A percentile compares a stretch with the other conserved stretches of the same genome.
These are phyloP conservation scores for Prinia subflava DNA, from an alignment of 2,113 vertebrate species.

Conservation along the genomic window DNA sequence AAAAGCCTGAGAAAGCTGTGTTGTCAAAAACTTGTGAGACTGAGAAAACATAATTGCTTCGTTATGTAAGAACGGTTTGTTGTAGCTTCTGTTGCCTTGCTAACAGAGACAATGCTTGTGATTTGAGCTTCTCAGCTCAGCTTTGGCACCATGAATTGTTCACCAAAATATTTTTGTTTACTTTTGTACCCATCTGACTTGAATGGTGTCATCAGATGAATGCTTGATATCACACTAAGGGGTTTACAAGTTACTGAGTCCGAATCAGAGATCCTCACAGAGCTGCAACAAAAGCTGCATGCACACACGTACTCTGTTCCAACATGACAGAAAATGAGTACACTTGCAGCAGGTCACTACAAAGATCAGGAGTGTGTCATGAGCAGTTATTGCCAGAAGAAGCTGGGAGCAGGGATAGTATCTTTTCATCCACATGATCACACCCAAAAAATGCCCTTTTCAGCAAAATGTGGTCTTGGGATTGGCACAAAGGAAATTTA, in stretches of 20 bases:
- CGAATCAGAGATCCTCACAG: background rate
- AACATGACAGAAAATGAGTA: background rate
- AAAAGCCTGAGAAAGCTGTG: slow-evolving; percentile 8
- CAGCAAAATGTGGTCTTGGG: background rate
- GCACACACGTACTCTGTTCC: background rate
- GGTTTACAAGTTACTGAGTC: accelerated
- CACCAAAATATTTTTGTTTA: background rate
- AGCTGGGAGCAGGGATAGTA: background rate
- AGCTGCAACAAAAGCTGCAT: background rate
- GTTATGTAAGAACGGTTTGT: background rate
- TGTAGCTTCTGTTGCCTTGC: slow-evolving; percentile 8
- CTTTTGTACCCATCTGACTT: background rate
- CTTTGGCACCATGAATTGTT: background rate
- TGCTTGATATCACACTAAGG: background rate
- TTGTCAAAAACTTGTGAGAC: slow-evolving; percentile 33
- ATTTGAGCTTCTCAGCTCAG: background rate
- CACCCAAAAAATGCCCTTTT: accelerated
- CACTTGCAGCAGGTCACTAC: background rate
- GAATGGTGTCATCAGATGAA: background rate
- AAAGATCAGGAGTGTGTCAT: background rate
- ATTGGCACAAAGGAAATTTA: background rate
- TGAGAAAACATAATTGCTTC: slow-evolving; percentile 3
- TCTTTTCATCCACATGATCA: background rate
- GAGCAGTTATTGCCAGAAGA: background rate
- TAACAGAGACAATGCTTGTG: background rate